Conservation (phyloP, 2,797 vertebrate genomes). For the Gambusia yucatana region DNA sequence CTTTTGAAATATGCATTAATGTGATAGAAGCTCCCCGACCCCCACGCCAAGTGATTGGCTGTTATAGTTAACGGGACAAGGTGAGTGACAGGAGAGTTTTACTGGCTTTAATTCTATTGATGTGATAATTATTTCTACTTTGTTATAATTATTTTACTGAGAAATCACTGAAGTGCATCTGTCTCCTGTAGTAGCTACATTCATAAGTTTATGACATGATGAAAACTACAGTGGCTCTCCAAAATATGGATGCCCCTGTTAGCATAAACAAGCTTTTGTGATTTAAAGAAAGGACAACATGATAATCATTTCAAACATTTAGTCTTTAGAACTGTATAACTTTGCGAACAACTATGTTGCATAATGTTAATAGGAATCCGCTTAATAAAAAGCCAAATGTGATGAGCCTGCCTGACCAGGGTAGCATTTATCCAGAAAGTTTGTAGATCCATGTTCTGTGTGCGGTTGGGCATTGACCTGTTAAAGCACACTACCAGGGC, state of each 20-base stretch:
- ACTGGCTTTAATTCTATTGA: neutral
- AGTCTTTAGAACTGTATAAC: neutral
- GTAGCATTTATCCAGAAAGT: neutral
- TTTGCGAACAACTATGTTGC: neutral
- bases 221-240: neutral
- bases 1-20: slow-evolving; percentile 76
- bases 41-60: slow-evolving; percentile 26
- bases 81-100: slow-evolving; percentile 24
- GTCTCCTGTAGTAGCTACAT: neutral
- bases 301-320: neutral
- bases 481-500: neutral
- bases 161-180: neutral
- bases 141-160: neutral
- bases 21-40: slow-evolving; percentile 49
- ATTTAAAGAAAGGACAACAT: neutral
- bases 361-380: neutral
- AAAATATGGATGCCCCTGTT: neutral
- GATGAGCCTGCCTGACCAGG: neutral
- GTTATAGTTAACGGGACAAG: slow-evolving; percentile 21
- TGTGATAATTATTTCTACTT: no score
- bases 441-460: neutral
- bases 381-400: neutral
- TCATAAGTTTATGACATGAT: neutral
- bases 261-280: neutral
- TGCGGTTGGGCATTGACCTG: neutral